Base-by-base conservation (phyloP, 1,140 invertebrate genomes). In the Drosophila bipectinata region DNA sequence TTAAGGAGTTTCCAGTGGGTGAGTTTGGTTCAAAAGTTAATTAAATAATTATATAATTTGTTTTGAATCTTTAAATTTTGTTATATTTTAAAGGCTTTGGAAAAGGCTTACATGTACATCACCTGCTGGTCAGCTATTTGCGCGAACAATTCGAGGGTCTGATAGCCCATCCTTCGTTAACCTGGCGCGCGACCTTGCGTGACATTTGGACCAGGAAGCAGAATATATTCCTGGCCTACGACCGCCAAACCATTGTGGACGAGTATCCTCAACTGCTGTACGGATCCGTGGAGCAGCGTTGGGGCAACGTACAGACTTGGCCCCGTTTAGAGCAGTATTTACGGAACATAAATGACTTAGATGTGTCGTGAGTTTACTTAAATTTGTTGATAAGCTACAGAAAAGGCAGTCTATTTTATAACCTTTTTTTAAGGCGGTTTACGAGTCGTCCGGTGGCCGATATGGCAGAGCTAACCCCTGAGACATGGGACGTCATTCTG, bases 381-480 rank as follows among this genome's bases (percentile, higher is more conserved):
- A 15, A 8, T 9, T 3, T 30, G 15, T 9, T 30, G 9, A 62
- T 34, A 8, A 15, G 41, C 8, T 18, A 44, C n/a, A 32, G 8
- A 10, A 37, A n/a, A 37, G n/a, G 3, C 41, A 44, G 7, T 18
- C 8, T 14, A 6, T 44, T 44, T 44, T 44, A n/a, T 18, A 1
- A 12, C 15, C 41, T 2, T 44, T 37, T 37, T 10, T 37, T 3
- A 6, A 44, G 41, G 41, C 41, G 41, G 5, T 44, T 44, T 9
- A 44, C 41, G 5, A 44, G 15, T 18, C 41, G 41, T 4, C 41
- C 41, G 4, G 41, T 44, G 41, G 41, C 94, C 8, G 94, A 94
- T 28, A 95, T 95, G 94, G 94, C 94, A 0, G 93, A 95, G 83
- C 74, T 95, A 4, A 95, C 95, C 1, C 94, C 94, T 1, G 92